These are phyloP conservation scores for Troilus luridus DNA, from an alignment of 2,888 invertebrate genomes.

Conservation along the genomic window DNA sequence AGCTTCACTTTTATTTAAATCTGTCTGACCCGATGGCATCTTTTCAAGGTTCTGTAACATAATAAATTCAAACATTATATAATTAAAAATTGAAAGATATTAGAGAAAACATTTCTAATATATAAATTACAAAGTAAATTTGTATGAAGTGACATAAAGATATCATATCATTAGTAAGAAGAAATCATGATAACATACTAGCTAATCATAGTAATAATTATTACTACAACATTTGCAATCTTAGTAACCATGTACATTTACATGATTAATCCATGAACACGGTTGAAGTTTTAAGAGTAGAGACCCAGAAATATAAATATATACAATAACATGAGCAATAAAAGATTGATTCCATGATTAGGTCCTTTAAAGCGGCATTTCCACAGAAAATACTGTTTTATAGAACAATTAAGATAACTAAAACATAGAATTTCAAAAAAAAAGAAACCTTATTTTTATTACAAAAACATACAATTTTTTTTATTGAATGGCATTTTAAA, in stretches of 20 bases:
- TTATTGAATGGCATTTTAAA: background rate
- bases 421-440: too few relatives aligned
- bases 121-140: background rate
- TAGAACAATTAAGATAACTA: background rate
- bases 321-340: background rate
- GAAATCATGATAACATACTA: background rate
- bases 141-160: background rate
- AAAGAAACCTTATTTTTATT: too few relatives aligned
- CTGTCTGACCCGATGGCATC: slow-evolving; percentile 56
- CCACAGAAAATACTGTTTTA: background rate
- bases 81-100: background rate
- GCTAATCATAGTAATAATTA: background rate
- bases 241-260: too few relatives aligned
- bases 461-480: background rate
- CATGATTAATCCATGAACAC: background rate
- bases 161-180: background rate
- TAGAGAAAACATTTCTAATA: background rate
- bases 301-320: background rate
- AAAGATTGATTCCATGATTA: background rate
- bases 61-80: background rate
- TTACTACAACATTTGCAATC: too few relatives aligned
- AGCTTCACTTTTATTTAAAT: slow-evolving; percentile 57
- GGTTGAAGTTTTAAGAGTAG: background rate
- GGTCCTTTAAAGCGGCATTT: background rate
- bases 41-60: slow-evolving; percentile 17